Evolutionary conservation across 2,113 vertebrate genomes (phyloP).

Genomic region (Pituophis catenifer): DNA sequence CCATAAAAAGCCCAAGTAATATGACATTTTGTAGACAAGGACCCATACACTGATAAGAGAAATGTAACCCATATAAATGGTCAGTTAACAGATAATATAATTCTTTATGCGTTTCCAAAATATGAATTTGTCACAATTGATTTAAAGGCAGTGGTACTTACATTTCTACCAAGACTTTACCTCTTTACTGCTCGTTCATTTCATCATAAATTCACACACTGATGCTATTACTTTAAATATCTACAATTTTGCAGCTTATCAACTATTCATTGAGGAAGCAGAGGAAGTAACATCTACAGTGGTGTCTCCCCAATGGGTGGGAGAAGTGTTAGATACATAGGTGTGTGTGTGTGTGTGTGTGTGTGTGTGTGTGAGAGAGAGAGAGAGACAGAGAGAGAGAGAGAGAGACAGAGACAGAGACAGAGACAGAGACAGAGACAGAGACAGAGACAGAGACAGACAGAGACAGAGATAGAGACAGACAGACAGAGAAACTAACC

Average conservation of each 20-base stretch:
- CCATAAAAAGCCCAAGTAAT: not conserved
- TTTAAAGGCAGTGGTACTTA: not conserved
- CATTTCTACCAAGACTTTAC: not conserved
- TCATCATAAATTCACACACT: not conserved
- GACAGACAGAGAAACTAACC: not conserved
- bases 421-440: too few species aligned
- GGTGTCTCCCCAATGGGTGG: not conserved
- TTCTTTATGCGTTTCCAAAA: not conserved
- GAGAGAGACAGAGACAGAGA: not conserved
- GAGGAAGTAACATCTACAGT: conserved; percentile 6
- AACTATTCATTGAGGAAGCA: not conserved
- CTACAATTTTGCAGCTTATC: conserved; percentile 23
- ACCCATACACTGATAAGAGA: not conserved
- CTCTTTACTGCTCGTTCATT: not conserved
- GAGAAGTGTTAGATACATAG: not conserved
- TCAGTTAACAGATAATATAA: not conserved
- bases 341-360: not conserved
- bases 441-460: too few species aligned
- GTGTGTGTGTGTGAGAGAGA: too few species aligned
- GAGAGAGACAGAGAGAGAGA: too few species aligned
- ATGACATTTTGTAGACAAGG: not conserved
- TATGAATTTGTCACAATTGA: not conserved
- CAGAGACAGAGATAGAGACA: not conserved
- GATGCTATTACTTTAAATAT: conserved; percentile 16
- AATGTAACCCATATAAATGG: not conserved